Percentiles rank a stretch among this genome's conserved stretches.
These are phyloP conservation scores for Pseudomyrmex dendroicus DNA, from an alignment of 1,140 invertebrate genomes.

Conservation along the genomic window DNA sequence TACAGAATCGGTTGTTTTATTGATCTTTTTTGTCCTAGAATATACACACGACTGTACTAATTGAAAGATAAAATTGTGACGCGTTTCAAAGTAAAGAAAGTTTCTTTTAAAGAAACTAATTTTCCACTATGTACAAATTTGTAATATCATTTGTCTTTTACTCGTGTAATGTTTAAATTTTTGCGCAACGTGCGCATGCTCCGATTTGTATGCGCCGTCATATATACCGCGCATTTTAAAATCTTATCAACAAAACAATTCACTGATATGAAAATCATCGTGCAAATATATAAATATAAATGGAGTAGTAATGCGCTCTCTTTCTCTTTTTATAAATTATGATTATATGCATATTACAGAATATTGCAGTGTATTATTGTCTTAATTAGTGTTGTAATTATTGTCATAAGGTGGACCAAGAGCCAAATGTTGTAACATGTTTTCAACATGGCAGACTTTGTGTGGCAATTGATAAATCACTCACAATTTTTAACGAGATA, in stretches of 20 bases:
- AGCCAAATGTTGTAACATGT: conserved; percentile 71
- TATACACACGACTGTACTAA: background rate
- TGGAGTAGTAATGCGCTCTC: too few relatives aligned
- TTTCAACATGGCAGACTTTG: conserved; percentile 77
- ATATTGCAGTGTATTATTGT: background rate
- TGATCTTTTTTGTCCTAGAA: background rate
- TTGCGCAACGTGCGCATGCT: background rate
- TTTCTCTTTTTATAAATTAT: too few relatives aligned
- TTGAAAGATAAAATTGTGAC: background rate
- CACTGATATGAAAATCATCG: too few relatives aligned
- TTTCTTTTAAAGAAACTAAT: too few relatives aligned
- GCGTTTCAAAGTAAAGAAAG: too few relatives aligned
- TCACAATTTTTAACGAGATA: conserved; percentile 79
- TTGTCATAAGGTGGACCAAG: conserved; percentile 65
- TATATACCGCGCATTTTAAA: conserved; percentile 9
- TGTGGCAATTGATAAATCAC: conserved; percentile 77
- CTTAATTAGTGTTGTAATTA: background rate
- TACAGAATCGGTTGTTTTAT: background rate
- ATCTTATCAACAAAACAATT: background rate
- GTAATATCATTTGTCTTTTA: background rate
- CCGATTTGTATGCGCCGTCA: background rate
- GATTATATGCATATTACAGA: background rate
- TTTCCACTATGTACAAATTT: background rate
- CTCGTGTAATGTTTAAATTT: background rate
- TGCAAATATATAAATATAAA: too few relatives aligned